Evolutionary conservation across 2,888 invertebrate species (phyloP), one percentile per base, ranked within the genome.

Genomic region (Cinara cedri): DNA sequence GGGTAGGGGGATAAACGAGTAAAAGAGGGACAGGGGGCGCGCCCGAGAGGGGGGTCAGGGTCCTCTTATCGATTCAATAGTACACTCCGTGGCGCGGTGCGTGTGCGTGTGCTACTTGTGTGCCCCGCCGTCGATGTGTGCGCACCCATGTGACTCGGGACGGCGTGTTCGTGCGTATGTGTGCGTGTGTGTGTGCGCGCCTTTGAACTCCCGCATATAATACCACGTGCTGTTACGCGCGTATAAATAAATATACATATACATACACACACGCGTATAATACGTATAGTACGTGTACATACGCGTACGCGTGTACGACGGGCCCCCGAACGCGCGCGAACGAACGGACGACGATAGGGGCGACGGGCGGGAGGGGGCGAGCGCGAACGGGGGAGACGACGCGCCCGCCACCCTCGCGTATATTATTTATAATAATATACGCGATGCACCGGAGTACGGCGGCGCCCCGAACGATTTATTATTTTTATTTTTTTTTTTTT

Each of bases 21-120:
- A 66, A 46, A 65, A 65, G 46, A 49, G 42, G 11, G 57, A 4
- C 34, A 21, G 10, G 10, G 44, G 46, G 10, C 65, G 46, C 19
- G 63, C 44, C 42, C 57, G 16, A 26, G 44, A 42, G 55, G 65
- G 24, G 62, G 62, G 62, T 51, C 62, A 51, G 72, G 62, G 62
- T 63, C 62, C 76, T 66, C 76, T 76, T 76, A 76, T 76, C 76
- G 76, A 76, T 76, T 76, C 68, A 42, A 76, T 68, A 68, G 57
- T 49, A 46, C 54, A 44, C 75, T 46, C 24, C 57, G 24, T 19
- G 44, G 54, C 62, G 49, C 16, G 71, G 72, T n/a, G 62, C 19
- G 72, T 34, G 24, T 26, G 24, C 16, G 51, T 19, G 49, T 19
- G 63, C 51, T n/a, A n/a, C n/a, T 49, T 21, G 49, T 72, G 49